Percentiles rank a stretch among this genome's conserved stretches.
Conservation (phyloP, 2,113 vertebrate genomes). For the Ondatra zibethicus region DNA sequence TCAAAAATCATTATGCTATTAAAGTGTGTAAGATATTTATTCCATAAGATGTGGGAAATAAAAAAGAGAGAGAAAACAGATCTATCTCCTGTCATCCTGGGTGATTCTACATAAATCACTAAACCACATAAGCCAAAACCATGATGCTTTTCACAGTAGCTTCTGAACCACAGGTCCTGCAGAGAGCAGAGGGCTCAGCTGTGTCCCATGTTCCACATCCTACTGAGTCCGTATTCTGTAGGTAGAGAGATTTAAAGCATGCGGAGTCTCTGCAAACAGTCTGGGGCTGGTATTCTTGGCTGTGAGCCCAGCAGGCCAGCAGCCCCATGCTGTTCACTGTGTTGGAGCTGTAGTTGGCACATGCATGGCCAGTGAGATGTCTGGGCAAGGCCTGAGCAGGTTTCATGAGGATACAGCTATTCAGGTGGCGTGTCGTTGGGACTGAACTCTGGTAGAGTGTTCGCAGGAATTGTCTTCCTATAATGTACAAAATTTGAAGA, state of each 20-base stretch:
- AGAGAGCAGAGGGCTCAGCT: neutral
- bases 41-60: neutral
- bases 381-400: neutral
- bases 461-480: neutral
- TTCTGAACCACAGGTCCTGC: neutral
- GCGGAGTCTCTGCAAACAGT: neutral
- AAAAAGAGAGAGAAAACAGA: neutral
- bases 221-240: neutral
- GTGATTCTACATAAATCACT: neutral
- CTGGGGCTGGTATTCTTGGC: accelerated
- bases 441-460: neutral
- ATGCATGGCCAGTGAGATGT: neutral
- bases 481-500: neutral
- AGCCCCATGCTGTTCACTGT: neutral
- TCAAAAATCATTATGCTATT: neutral
- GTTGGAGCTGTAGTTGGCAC: too few relatives aligned
- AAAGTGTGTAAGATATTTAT: neutral
- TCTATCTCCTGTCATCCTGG: neutral
- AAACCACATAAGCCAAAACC: accelerated
- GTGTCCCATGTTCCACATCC: neutral
- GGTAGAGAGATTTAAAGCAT: neutral
- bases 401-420: too few relatives aligned
- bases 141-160: neutral
- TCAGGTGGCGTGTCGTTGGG: neutral
- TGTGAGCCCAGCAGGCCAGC: neutral